A percentile compares a stretch with the other conserved stretches of the same genome.
Evolutionary conservation across 2,888 invertebrate genomes (phyloP).

Genomic region (Xylota segnis): DNA sequence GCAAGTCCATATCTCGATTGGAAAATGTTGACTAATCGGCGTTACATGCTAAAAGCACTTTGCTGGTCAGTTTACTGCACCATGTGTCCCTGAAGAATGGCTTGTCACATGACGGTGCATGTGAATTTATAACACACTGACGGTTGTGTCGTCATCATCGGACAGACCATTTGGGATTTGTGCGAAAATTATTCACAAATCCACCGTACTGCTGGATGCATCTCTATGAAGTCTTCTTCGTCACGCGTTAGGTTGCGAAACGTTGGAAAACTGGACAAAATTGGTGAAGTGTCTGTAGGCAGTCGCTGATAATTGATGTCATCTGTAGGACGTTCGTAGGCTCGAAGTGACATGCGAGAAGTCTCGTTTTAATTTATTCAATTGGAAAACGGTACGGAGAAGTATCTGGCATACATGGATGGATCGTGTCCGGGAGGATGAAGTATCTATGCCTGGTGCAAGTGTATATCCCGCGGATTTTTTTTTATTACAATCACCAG

Average conservation of each 20-base stretch:
- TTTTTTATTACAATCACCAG: no score
- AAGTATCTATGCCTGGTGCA: no score
- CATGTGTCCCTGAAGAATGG: neutral
- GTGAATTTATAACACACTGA: neutral
- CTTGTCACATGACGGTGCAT: neutral
- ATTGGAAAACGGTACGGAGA: no score
- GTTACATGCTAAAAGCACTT: no score
- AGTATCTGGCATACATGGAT: no score
- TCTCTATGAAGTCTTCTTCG: neutral
- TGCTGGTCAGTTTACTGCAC: neutral
- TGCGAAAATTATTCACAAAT: constrained; percentile 1
- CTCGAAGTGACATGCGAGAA: no score
- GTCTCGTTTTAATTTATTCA: no score
- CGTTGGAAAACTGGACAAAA: neutral
- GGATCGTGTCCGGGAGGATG: no score
- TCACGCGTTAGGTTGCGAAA: neutral
- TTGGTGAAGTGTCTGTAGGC: neutral
- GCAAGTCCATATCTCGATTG: no score
- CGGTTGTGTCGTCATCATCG: neutral
- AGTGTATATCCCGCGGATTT: no score
- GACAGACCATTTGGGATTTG: neutral
- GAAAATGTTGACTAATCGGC: no score
- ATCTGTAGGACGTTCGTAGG: neutral
- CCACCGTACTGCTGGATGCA: neutral
- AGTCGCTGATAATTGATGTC: constrained; percentile 3